Evolutionary conservation across 2,888 invertebrate species (phyloP).

Genomic region (Gibbula magus): DNA sequence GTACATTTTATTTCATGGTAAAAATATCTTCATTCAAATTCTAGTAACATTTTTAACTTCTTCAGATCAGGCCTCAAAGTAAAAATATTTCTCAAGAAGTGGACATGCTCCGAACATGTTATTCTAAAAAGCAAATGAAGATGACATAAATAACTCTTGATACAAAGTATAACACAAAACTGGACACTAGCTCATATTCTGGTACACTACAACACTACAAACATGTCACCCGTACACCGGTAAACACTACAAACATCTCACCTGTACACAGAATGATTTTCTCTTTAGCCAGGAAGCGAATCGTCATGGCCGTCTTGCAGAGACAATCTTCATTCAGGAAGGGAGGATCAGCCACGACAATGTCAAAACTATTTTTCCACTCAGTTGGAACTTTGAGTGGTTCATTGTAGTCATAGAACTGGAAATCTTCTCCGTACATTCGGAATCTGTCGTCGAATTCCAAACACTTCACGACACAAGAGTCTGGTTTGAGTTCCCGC

Average conservation of each 20-base stretch:
- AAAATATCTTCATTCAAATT: too few species aligned
- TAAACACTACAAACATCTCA: slow-evolving; percentile 36
- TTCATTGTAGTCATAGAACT: slow-evolving; percentile 90
- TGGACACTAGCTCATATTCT: too few species aligned
- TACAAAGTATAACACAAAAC: too few species aligned
- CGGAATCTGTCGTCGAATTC: slow-evolving; percentile 92
- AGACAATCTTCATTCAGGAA: slow-evolving; percentile 95
- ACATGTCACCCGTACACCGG: too few species aligned
- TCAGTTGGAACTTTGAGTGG: slow-evolving; percentile 83
- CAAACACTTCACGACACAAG: slow-evolving; percentile 75
- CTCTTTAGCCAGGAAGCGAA: slow-evolving; percentile 84
- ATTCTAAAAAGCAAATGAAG: too few species aligned
- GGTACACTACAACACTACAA: too few species aligned
- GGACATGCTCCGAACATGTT: too few species aligned
- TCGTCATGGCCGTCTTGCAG: slow-evolving; percentile 86
- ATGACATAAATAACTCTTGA: too few species aligned
- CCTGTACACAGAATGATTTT: slow-evolving; percentile 91
- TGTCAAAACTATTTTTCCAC: slow-evolving; percentile 81
- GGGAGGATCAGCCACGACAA: slow-evolving; percentile 95
- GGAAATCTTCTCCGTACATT: slow-evolving; percentile 85
- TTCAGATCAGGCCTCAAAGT: too few species aligned
- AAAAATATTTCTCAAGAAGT: too few species aligned
- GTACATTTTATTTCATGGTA: too few species aligned
- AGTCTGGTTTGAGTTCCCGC: slow-evolving; percentile 55
- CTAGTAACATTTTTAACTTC: too few species aligned